Conservation (phyloP, 2,113 vertebrate genomes). For the Fulmarus glacialis region DNA sequence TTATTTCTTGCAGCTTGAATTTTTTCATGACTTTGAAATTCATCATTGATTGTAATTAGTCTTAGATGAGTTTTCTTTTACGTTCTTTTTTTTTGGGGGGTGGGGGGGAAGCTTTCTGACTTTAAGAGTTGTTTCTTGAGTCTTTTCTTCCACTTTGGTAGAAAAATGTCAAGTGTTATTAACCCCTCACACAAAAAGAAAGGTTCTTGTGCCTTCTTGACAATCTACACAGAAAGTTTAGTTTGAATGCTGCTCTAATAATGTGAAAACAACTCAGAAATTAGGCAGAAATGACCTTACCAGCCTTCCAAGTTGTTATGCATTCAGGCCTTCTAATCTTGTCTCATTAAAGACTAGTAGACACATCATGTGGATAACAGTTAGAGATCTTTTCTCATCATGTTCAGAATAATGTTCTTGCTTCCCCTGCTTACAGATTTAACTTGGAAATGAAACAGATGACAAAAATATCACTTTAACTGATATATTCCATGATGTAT, state of each 20-base stretch:
- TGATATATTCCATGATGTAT: background rate
- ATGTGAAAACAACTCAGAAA: background rate
- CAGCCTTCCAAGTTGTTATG: background rate
- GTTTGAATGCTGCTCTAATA: background rate
- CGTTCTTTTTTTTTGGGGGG: background rate
- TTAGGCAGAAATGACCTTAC: background rate
- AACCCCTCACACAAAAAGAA: rapidly evolving
- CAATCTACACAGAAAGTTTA: background rate
- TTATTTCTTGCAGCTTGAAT: background rate
- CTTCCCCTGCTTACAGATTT: background rate
- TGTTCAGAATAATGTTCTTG: background rate
- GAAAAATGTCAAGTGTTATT: background rate
- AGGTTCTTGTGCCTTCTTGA: background rate
- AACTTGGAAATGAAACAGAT: background rate
- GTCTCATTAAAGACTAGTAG: background rate
- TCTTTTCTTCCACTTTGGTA: background rate
- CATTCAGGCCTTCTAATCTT: background rate
- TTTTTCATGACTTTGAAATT: background rate
- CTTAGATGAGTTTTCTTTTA: background rate
- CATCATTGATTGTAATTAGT: background rate
- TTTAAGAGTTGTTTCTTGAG: background rate
- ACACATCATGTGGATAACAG: background rate
- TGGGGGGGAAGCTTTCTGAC: background rate
- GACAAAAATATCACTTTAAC: background rate
- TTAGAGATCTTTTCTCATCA: background rate